Evolutionary conservation across 35 echinoderm and acorn worm genomes (phyloP).

Genomic region (Patiria miniata): DNA sequence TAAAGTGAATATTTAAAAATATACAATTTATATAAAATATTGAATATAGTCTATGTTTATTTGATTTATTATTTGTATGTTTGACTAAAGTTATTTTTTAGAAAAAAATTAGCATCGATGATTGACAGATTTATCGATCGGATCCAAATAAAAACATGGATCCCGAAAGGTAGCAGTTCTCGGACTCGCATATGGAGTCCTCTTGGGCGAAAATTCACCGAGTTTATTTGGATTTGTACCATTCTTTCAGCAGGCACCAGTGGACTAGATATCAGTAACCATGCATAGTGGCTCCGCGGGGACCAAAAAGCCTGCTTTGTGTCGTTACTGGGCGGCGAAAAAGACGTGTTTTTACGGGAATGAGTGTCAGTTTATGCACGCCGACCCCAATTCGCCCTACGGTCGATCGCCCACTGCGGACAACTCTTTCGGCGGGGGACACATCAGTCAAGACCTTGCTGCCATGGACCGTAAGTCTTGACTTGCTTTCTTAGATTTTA

Average conservation of each 20-base stretch:
- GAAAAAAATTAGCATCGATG: conserved; percentile 3
- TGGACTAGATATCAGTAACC: neutral
- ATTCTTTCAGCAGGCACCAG: neutral
- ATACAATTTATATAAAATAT: neutral
- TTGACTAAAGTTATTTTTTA: neutral
- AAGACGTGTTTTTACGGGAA: conserved; percentile 57
- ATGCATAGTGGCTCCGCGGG: conserved; percentile 33
- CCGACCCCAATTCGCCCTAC: conserved; percentile 28
- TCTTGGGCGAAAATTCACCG: conserved; percentile 1
- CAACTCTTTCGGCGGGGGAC: neutral
- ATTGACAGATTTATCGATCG: neutral
- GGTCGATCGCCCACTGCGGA: conserved; percentile 4
- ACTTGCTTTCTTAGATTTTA: neutral
- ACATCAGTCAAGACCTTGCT: conserved; percentile 35
- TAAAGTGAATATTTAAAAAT: neutral
- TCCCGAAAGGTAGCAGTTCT: conserved; percentile 24
- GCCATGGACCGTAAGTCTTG: conserved; percentile 40
- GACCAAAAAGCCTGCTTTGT: conserved; percentile 42
- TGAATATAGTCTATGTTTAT: neutral
- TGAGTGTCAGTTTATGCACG: conserved; percentile 57
- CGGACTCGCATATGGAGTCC: conserved; percentile 31
- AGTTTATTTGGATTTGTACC: neutral
- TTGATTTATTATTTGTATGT: neutral
- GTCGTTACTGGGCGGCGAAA: conserved; percentile 51
- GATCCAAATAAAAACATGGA: conserved; percentile 40